These are phyloP conservation scores for Heliconius congener DNA, from an alignment of 1,140 invertebrate genomes.

Conservation along the genomic window DNA sequence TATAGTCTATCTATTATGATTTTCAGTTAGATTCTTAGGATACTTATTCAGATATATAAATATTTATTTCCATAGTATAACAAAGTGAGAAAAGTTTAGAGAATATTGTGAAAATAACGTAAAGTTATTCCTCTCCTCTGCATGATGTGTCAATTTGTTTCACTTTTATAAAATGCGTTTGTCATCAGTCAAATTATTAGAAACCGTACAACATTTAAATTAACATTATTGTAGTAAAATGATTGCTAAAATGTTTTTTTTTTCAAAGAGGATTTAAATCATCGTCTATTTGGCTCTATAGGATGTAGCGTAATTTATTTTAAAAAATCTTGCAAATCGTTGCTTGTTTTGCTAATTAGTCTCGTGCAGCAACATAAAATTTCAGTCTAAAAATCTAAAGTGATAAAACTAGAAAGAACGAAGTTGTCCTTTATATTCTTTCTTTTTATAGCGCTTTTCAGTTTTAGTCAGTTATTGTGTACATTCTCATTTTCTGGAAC, in stretches of 20 bases:
- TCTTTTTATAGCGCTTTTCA: neutral
- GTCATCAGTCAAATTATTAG: no score
- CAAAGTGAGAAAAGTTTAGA: no score
- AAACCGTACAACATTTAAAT: no score
- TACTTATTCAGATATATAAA: no score
- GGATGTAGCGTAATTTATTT: neutral
- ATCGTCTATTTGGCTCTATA: neutral
- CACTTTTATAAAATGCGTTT: no score
- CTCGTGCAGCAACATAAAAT: neutral
- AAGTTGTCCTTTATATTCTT: conserved; percentile 6
- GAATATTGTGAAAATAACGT: no score
- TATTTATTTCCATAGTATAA: no score
- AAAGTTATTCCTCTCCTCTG: no score
- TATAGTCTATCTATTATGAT: no score
- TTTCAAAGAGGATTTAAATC: neutral
- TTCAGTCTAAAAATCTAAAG: conserved; percentile 6
- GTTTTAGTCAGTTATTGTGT: neutral
- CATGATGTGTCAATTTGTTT: no score
- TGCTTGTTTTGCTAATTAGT: conserved; percentile 4
- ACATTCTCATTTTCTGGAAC: neutral
- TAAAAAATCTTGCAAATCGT: neutral
- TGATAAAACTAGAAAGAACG: neutral
- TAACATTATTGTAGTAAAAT: no score
- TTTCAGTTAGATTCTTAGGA: no score
- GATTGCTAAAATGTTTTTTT: neutral